phyloP scores from a whole-genome alignment of 2,797 vertebrate genomes.

The Pseudotriccus pelzelni region DNA sequence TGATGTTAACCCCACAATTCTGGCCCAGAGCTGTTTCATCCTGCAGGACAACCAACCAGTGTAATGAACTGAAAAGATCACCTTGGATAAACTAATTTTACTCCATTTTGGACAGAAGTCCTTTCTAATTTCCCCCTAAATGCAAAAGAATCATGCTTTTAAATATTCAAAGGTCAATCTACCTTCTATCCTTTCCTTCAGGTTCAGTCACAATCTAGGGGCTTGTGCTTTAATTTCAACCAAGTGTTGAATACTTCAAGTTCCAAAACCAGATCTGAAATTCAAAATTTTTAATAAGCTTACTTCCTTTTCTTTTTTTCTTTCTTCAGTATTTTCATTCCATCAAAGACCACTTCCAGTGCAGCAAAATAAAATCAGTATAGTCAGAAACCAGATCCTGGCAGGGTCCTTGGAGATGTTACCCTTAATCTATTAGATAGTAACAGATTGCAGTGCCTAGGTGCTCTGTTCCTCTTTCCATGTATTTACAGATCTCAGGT shows the following conservation, averaged over 20 bases:
- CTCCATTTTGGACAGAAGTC: neutral
- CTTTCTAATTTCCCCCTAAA: neutral
- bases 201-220: neutral
- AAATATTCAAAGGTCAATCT: neutral
- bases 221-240: neutral
- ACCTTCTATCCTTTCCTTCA: neutral
- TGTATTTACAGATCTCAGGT: accelerated
- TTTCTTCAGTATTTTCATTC: neutral
- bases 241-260: neutral
- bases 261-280: constrained; percentile 9
- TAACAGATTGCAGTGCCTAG: neutral
- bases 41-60: neutral
- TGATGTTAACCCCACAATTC: neutral
- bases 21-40: neutral
- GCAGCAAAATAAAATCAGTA: neutral
- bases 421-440: neutral
- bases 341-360: neutral
- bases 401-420: neutral
- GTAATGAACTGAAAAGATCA: neutral
- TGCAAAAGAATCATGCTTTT: neutral
- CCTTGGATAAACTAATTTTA: neutral
- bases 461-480: neutral
- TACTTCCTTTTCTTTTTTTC: neutral
- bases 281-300: neutral
- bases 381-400: neutral